Base-by-base conservation (phyloP, 2,113 vertebrate species). In the Tychaedon coryphoeus region DNA sequence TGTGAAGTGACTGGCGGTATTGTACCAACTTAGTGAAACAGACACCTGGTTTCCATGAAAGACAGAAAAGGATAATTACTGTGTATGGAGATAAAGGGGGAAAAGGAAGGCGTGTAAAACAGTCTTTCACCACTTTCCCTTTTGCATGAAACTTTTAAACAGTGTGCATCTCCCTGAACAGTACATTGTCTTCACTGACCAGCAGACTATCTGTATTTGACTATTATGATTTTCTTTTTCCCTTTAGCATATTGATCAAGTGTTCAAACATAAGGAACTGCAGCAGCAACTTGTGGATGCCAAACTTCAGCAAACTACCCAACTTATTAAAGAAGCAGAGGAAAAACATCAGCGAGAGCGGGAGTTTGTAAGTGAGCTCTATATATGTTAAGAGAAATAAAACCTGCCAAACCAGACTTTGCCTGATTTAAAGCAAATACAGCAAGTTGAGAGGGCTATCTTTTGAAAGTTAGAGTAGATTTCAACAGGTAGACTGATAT, bases 241-340 rank as follows among this genome's bases (percentile, higher is more conserved):
- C 42, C 51, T 85, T 19, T 90, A 99, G 99, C 99, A 99, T 85
- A 99, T 99, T 90, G 99, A 99, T 97, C 99, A 99, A 95, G 99
- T 99, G 74, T 99, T 99, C 97, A 99, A 99, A 89, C 99, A 99
- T 97, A 99, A 99, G 97, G 99, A 99, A 93, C 96, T 99, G 42
- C 99, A 99, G 80, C 99, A 99, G 89, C 99, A 99, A 97, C 98
- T 99, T 78, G 99, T 99, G 96, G 99, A 99, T 67, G 98, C 99
- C 94, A 99, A 99, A 97, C 98, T 99, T 93, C 99, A 99, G 96
- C 99, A 99, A 92, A 99, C 99, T 28, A 99, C 99, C 1, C 99
- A 99, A 65, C 98, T 99, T 95, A 99, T 99, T 98, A 99, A 98
- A 96, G 99, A 99, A 95, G 98, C 99, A 31, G 99, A 99, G 91